Conservation (phyloP, 2,113 vertebrate species). For the Pygoscelis antarcticus region DNA sequence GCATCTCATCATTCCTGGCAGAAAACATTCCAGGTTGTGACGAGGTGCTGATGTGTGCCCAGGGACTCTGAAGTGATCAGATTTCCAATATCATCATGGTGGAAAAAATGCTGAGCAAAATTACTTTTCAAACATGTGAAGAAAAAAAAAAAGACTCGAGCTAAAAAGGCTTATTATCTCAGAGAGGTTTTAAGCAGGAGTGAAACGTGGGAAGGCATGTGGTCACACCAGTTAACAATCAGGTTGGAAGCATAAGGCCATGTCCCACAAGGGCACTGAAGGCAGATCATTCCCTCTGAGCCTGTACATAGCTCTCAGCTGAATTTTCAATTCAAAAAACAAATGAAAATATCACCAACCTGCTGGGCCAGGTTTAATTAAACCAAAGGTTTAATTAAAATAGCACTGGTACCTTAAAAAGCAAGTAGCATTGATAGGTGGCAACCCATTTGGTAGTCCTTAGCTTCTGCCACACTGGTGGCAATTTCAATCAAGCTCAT, state of each 20-base stretch:
- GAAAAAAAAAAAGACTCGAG: background rate
- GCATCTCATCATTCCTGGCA: background rate
- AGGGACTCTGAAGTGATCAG: background rate
- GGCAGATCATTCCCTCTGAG: background rate
- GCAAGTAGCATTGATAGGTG: background rate
- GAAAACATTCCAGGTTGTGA: constrained; percentile 29
- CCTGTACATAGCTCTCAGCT: background rate
- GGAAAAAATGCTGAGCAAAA: background rate
- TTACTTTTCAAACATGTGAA: background rate
- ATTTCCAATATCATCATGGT: background rate
- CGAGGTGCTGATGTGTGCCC: background rate
- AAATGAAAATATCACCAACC: background rate
- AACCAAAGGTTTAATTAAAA: background rate
- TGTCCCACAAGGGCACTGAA: background rate
- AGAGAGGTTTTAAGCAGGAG: background rate
- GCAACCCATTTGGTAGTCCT: background rate
- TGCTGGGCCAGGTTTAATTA: background rate
- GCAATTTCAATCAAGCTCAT: background rate
- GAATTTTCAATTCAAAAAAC: background rate
- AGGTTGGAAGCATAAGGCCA: background rate
- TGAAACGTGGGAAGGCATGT: background rate
- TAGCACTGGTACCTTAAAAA: background rate
- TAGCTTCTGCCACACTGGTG: background rate
- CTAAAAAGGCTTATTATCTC: background rate
- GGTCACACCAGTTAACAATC: background rate